These are phyloP conservation scores for Potamilus streckersoni DNA, from an alignment of 1,140 invertebrate genomes.

Conservation along the genomic window DNA sequence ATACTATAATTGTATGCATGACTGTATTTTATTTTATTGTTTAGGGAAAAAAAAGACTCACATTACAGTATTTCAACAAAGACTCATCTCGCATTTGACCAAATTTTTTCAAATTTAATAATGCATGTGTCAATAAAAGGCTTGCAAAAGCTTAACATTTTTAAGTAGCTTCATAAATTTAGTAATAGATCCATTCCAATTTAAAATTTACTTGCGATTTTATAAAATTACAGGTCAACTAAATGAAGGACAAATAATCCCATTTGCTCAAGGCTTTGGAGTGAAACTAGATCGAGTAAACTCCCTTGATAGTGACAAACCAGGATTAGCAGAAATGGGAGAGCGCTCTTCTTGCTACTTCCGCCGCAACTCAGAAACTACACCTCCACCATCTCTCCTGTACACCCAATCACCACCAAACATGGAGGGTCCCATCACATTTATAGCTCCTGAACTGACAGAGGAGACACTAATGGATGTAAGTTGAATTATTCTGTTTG, in stretches of 20 bases:
- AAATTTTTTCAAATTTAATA: no score
- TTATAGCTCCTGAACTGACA: conserved; percentile 89
- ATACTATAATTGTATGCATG: no score
- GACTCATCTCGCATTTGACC: no score
- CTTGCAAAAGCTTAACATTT: no score
- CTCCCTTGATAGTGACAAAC: conserved; percentile 46
- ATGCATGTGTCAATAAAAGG: no score
- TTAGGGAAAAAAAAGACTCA: no score
- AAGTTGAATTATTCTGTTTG: conserved; percentile 44
- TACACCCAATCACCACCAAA: conserved; percentile 70
- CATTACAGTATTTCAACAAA: no score
- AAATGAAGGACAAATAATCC: conserved; percentile 34
- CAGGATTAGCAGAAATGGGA: conserved; percentile 29
- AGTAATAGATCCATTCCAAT: no score
- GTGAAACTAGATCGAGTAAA: conserved; percentile 42
- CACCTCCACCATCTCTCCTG: conserved; percentile 52
- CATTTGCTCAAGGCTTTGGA: conserved; percentile 30
- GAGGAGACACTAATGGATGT: conserved; percentile 95
- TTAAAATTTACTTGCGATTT: no score
- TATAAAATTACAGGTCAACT: background rate
- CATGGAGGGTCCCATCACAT: conserved; percentile 77
- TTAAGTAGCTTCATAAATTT: no score
- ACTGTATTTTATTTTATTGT: no score
- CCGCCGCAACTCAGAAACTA: conserved; percentile 40
- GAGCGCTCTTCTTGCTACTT: conserved; percentile 41